Percentiles rank a stretch among this genome's conserved stretches.
phyloP scores from a whole-genome alignment of 2,888 invertebrate genomes.

The Euplagia quadripunctaria region DNA sequence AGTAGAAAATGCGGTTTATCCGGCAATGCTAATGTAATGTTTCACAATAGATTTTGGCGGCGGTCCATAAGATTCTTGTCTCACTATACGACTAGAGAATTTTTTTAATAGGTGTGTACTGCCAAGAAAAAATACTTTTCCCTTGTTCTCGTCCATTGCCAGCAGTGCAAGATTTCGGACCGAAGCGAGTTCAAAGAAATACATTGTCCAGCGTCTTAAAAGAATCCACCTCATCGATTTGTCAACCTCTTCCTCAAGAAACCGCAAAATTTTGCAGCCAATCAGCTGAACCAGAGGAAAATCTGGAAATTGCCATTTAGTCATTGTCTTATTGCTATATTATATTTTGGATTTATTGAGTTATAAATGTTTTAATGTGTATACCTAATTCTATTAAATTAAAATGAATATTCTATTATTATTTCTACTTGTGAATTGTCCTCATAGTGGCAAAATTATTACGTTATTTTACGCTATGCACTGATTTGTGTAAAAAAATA shows the following conservation, averaged over 20 bases:
- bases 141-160: background rate
- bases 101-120: too few relatives aligned
- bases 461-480: background rate
- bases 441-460: background rate
- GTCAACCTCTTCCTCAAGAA: background rate
- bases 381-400: background rate
- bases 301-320: background rate
- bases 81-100: background rate
- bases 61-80: background rate
- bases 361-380: background rate
- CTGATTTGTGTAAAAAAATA: background rate
- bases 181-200: too few relatives aligned
- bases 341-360: conserved; percentile 1
- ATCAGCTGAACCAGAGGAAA: background rate
- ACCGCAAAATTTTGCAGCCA: background rate
- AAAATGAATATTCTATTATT: background rate
- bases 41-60: background rate
- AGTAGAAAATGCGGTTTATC: too few relatives aligned
- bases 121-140: background rate
- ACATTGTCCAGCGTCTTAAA: background rate
- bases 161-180: background rate
- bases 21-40: too few relatives aligned
- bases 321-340: background rate
- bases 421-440: background rate
- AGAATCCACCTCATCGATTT: background rate